Base-by-base conservation (phyloP, 2,113 vertebrate species). In the Epinephelus fuscoguttatus region DNA sequence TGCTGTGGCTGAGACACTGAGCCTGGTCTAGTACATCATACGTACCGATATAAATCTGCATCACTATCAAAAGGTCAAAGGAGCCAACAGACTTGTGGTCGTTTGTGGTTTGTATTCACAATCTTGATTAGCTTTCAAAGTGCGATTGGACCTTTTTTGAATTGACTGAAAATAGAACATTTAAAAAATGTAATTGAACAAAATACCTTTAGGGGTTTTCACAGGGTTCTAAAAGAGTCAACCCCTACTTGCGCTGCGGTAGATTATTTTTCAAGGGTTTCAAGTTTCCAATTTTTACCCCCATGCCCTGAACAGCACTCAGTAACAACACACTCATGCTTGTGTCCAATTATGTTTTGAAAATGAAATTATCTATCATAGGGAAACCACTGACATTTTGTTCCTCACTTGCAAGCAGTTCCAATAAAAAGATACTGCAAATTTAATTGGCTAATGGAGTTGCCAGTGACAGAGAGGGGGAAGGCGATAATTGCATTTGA, bases 401-500 rank as follows among this genome's bases (percentile, higher is more conserved):
- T 88, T 64, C 74, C 67, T 78, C 60, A 84, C 75, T 92, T 68
- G 42, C 62, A 67, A 63, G 68, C 42, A 84, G 78, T 80, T 72
- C 61, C 72, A 88, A 85, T 81, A 84, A 85, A 86, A 84, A 86
- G 55, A 88, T 67, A 84, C 64, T 61, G 61, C 63, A 72, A 52
- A 86, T 88, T 81, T 83, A 86, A 89, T 85, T 84, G 82, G 72
- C 68, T 89, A 89, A 88, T 86, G 77, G 88, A 86, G 75, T 81
- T 72, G 70, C 75, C 60, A 55, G 47, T 69, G 81, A 90, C 73
- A 70, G 78, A 84, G 69, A 79, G 75, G 75, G 23, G 37, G 59
- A 82, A 80, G 75, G 78, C 61, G 80, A 72, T 93, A 92, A 94
- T 92, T 93, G 86, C 86, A 87, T 93, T 87, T 91, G 88, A 92